Evolutionary conservation across 1,140 invertebrate species (phyloP).

Genomic region (Belonocnema kinseyi): DNA sequence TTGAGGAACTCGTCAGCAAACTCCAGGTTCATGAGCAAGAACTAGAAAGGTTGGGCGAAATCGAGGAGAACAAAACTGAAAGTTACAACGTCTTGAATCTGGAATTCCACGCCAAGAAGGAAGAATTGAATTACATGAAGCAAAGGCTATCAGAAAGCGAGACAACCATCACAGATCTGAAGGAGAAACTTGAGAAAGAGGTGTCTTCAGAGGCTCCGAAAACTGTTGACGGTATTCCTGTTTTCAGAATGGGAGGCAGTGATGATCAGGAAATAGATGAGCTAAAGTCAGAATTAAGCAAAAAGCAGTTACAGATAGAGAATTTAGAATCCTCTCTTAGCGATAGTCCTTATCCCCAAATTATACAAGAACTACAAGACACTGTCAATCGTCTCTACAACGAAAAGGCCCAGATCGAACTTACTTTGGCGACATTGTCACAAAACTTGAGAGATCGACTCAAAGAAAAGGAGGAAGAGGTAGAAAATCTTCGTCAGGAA

Average conservation of each 20-base stretch:
- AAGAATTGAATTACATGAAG: slow-evolving; percentile 44
- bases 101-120: slow-evolving; percentile 41
- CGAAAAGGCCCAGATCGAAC: slow-evolving; percentile 64
- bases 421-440: slow-evolving; percentile 43
- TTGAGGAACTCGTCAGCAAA: slow-evolving; percentile 41
- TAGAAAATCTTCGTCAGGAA: slow-evolving; percentile 51
- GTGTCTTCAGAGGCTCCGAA: slow-evolving; percentile 19
- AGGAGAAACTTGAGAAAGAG: slow-evolving; percentile 42
- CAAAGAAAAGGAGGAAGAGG: slow-evolving; percentile 58
- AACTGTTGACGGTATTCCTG: slow-evolving; percentile 47
- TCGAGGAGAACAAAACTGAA: slow-evolving; percentile 45
- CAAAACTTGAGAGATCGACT: slow-evolving; percentile 50
- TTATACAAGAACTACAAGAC: slow-evolving; percentile 69
- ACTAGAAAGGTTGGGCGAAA: slow-evolving; percentile 43
- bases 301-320: slow-evolving; percentile 67
- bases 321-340: slow-evolving; percentile 65
- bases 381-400: slow-evolving; percentile 68
- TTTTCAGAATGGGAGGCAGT: slow-evolving; percentile 52
- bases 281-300: slow-evolving; percentile 58
- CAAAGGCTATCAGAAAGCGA: slow-evolving; percentile 47
- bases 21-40: slow-evolving; percentile 55
- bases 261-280: slow-evolving; percentile 50
- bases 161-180: slow-evolving; percentile 33
- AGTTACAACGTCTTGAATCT: slow-evolving; percentile 39
- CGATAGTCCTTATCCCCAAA: slow-evolving; percentile 64